Evolutionary conservation across 1,140 invertebrate species (phyloP), one percentile per base, ranked within the genome.

Genomic region (Drosophila nikananu): DNA sequence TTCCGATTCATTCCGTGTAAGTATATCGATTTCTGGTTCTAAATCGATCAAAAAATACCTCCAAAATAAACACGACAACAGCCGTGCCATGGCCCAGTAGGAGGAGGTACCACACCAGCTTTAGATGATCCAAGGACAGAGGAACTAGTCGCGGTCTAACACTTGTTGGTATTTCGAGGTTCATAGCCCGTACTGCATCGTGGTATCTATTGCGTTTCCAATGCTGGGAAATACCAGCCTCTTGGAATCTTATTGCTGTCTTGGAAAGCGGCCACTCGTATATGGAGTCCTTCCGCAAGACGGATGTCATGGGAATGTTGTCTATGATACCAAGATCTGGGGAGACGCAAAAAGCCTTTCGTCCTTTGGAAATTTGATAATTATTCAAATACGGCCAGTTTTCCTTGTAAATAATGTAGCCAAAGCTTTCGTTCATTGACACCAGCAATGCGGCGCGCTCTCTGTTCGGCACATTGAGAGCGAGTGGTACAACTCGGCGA

Each of bases 361-460:
- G 30, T 35, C 52, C 52, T 15, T 17, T 21, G 3, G 52, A 55
- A 37, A 3, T 15, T 55, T 55, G 32, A 37, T 55, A 55, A 5
- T 23, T 17, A 23, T 55, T 55, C 17, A 55, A 23, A 55, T 37
- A 7, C 13, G 19, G 30, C 52, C 52, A 55, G 32, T 55, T 55
- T 55, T 55, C 30, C 6, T 55, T 35, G 0, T 37, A 10, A 17
- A 55, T 21, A 37, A 55, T 30, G 2, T 35, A 37, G 30, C 3
- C 32, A 23, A 23, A 55, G 17, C 32, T 55, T 1, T 0, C 19
- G 52, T 55, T 55, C 52, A 55, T 17, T 0, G 30, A 3, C 8
- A 55, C 0, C 5, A 55, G 2, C 19, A 55, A 6, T 9, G 0
- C 0, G 19, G 1, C 8, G 19, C 13, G 30, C 13, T 23, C 19